Evolutionary conservation across 2,113 vertebrate genomes (phyloP).

Genomic region (Podilymbus podiceps): DNA sequence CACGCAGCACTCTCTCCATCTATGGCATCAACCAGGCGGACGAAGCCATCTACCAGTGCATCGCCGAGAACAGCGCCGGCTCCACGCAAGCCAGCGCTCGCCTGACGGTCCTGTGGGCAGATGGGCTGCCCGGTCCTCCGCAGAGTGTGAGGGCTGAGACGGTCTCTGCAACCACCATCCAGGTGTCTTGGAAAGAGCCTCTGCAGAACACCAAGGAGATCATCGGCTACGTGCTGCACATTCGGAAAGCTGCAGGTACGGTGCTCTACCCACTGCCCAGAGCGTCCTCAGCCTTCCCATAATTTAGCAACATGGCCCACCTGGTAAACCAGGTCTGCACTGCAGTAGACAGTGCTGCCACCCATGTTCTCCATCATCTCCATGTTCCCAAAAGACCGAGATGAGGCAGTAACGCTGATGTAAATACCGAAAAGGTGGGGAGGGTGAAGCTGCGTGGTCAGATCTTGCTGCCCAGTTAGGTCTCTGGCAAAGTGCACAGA

Average conservation of each 20-base stretch:
- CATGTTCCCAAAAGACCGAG: background rate
- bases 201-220: constrained; percentile 92
- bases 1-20: constrained; percentile 88
- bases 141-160: constrained; percentile 81
- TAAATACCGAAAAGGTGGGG: background rate
- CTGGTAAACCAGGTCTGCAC: background rate
- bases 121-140: constrained; percentile 90
- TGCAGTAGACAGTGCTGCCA: background rate
- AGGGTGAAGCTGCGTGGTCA: background rate
- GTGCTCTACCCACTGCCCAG: background rate
- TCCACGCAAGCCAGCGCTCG: constrained; percentile 95
- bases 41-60: constrained; percentile 98
- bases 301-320: rapidly evolving
- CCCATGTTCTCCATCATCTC: background rate
- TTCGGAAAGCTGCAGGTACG: constrained; percentile 87
- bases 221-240: constrained; percentile 96
- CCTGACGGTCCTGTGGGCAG: constrained; percentile 92
- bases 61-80: constrained; percentile 94
- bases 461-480: background rate
- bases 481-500: background rate
- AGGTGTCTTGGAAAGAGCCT: constrained; percentile 91
- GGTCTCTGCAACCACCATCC: constrained; percentile 88
- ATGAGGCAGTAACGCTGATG: background rate
- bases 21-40: constrained; percentile 89
- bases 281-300: background rate